A percentile compares a stretch with the other conserved stretches of the same genome.
These are phyloP conservation scores for Tachina grossa DNA, from an alignment of 2,888 invertebrate genomes.

Conservation along the genomic window DNA sequence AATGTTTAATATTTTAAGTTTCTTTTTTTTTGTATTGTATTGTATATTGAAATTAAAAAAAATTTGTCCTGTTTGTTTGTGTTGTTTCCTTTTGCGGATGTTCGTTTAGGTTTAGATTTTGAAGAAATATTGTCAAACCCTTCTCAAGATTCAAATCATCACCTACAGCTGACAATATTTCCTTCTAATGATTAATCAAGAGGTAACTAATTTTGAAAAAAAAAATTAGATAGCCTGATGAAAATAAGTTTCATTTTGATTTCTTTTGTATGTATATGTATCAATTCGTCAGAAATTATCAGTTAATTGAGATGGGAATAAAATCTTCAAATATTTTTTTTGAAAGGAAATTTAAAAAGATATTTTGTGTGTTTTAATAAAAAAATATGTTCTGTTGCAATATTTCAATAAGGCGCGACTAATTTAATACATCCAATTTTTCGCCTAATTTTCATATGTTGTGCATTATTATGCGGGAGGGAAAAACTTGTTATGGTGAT, in stretches of 20 bases:
- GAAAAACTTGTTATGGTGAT: too few relatives aligned
- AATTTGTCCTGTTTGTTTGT: slow-evolving; percentile 34
- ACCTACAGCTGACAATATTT: slow-evolving; percentile 66
- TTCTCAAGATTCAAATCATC: slow-evolving; percentile 77
- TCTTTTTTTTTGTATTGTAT: background rate
- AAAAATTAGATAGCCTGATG: slow-evolving; percentile 28
- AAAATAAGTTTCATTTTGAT: background rate
- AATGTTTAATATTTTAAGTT: slow-evolving; percentile 31
- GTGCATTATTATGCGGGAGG: too few relatives aligned
- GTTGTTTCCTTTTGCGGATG: background rate
- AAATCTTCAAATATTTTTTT: background rate
- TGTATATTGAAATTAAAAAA: slow-evolving; percentile 27
- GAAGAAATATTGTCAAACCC: slow-evolving; percentile 80
- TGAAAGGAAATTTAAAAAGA: background rate
- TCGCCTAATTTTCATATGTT: too few relatives aligned
- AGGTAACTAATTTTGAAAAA: slow-evolving; percentile 57
- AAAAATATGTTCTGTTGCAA: too few relatives aligned
- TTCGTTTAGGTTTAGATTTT: slow-evolving; percentile 69
- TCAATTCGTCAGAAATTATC: background rate
- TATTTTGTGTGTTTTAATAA: too few relatives aligned
- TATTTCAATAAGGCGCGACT: too few relatives aligned
- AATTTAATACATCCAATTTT: too few relatives aligned
- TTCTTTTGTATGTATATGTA: background rate
- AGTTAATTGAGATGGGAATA: slow-evolving; percentile 14
- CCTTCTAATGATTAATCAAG: slow-evolving; percentile 68